Base-by-base conservation (phyloP, 2,113 vertebrate species). In the Vidua macroura region DNA sequence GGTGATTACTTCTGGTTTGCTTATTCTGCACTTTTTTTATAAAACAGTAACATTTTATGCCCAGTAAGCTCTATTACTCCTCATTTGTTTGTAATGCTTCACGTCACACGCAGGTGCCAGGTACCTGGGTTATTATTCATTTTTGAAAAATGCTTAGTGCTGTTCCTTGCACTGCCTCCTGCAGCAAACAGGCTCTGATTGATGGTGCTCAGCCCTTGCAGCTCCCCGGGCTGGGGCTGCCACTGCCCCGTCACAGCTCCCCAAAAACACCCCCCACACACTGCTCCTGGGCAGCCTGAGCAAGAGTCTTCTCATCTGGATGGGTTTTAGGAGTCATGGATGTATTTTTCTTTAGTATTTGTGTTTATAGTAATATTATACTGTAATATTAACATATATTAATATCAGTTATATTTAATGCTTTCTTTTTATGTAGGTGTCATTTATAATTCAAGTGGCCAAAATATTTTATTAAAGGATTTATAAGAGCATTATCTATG, bases 61-160 rank as follows among this genome's bases (percentile, higher is more conserved):
- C 77, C 73, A 51, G 41, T 91, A 92, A 97, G 96, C 91, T 83
- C 95, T 96, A 94, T 97, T 96, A 91, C 80, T 94, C 86, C 84
- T 96, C 94, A 92, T 95, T 91, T 97, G 74, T 97, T 95, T 93
- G 96, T 80, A 88, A 97, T 77, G 96, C 94, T 96, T 96, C 92
- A 52, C 82, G 90, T 97, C 91, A 86, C 95, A 91, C 30, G 37
- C 96, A 96, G 93, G 80, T 96, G 92, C 90, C 72, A 76, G 83
- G 30, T 92, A 84, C 69, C 75, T 84, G 77, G 93, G 93, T 92
- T 83, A 95, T 92, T 96, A 79, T 52, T 97, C 86, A 92, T 94
- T 92, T 96, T 91, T 95, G 94, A 94, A 92, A 96, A 96, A 95
- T 94, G 93, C 94, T 96, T 96, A 96, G 94, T 89, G 13, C 70